Evolutionary conservation across 2,113 vertebrate species (phyloP), one percentile per base, ranked within the genome.

Genomic region (Amia ocellicauda): DNA sequence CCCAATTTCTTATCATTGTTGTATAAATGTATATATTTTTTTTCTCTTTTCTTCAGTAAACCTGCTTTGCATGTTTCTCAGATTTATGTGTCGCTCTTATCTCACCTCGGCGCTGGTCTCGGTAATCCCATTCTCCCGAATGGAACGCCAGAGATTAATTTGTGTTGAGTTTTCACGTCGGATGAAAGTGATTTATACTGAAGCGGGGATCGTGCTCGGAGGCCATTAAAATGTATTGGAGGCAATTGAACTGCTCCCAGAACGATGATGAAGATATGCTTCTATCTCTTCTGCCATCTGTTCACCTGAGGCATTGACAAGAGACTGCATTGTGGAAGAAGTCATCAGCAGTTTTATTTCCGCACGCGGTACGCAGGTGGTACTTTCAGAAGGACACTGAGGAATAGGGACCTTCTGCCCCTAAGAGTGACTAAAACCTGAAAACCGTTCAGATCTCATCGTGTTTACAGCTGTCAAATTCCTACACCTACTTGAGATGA

Each of bases 81-180:
- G 43, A 31, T 57, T 68, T 28, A 5, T 45, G 22, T 27, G 20
- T 49, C 26, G 7, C 16, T 3, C 17, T 57, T 68, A 63, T 63
- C 60, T 27, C 1, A 13, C 23, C 42, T 8, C 59, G 19, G 19
- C 52, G 5, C 50, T 57, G 31, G 5, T 11, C 31, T 5, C 31
- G 2, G 59, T 14, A 27, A 27, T 58, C 29, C n/a, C 49, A 24
- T 42, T 17, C 52, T 52, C 52, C 31, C 10, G 16, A 27, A 40
- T 10, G n/a, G 49, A 36, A 7, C 31, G 40, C 26, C 27, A 45
- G 42, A 67, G 64, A 67, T 67, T 67, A 55, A 67, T 61, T 54
- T 55, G 65, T 26, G 26, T 54, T 9, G 42, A 31, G 31, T 27
- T 61, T 54, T 43, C 50, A 50, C 40, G 31, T 20, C 31, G 22